Percentiles rank a stretch among this genome's conserved stretches.
These are phyloP conservation scores for Lichenostomus cassidix DNA, from an alignment of 2,113 vertebrate genomes.

Conservation along the genomic window DNA sequence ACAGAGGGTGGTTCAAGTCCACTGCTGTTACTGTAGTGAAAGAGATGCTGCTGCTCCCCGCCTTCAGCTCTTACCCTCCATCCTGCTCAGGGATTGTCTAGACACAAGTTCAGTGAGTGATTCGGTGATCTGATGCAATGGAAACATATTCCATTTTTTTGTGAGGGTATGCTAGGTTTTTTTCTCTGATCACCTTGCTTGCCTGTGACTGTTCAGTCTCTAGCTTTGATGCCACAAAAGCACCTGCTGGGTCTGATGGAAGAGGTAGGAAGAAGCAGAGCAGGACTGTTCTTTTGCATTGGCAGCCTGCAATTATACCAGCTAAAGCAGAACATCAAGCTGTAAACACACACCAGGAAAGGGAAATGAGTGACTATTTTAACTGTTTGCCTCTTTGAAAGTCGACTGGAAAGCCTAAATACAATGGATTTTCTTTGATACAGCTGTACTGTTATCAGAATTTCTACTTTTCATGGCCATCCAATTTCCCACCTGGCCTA, in stretches of 20 bases:
- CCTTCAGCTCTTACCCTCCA: neutral
- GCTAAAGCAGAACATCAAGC: neutral
- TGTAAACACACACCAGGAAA: neutral
- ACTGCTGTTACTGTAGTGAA: neutral
- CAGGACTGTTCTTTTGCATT: neutral
- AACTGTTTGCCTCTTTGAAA: neutral
- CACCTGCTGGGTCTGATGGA: neutral
- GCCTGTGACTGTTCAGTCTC: neutral
- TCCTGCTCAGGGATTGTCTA: neutral
- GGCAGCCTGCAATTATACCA: neutral
- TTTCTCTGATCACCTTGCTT: neutral
- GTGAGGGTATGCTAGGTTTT: rapidly evolving
- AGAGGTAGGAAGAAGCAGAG: neutral
- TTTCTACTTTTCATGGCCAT: neutral
- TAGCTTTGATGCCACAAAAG: neutral
- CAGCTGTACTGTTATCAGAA: neutral
- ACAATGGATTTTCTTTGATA: neutral
- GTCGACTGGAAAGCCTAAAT: neutral
- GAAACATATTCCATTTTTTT: neutral
- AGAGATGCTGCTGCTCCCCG: neutral
- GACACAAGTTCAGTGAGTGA: neutral
- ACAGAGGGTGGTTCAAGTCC: neutral
- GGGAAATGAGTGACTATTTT: neutral
- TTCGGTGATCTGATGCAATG: neutral
- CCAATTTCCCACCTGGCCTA: neutral